Conservation (phyloP, 2,797 vertebrate species). For the Hylomyscus alleni region DNA sequence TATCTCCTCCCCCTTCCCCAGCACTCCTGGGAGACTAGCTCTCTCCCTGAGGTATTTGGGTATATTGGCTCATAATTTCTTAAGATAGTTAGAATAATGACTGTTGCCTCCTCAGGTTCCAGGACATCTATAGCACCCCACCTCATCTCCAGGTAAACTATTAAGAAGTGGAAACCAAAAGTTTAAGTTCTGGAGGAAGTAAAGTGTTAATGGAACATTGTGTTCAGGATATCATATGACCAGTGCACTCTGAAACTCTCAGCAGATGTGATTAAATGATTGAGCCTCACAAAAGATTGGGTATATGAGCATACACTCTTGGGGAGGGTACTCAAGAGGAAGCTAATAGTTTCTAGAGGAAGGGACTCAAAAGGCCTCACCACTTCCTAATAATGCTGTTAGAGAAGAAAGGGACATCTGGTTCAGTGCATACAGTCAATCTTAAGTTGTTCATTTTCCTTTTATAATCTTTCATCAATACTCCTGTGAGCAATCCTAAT, state of each 20-base stretch:
- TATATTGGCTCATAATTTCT: background rate
- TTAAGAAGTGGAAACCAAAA: background rate
- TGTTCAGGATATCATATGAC: background rate
- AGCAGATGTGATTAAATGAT: background rate
- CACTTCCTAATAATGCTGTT: background rate
- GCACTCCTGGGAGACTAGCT: too few species aligned
- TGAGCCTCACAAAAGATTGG: background rate
- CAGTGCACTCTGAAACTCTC: background rate
- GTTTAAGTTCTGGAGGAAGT: background rate
- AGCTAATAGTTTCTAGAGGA: background rate
- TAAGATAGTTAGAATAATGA: background rate
- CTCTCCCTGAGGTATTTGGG: too few species aligned
- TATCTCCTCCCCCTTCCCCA: too few species aligned
- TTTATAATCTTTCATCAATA: background rate
- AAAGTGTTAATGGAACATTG: background rate
- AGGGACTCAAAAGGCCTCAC: too few species aligned
- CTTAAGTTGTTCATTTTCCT: background rate
- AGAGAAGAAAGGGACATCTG: background rate
- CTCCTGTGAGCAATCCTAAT: background rate
- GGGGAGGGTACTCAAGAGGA: background rate
- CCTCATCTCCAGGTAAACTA: too few species aligned
- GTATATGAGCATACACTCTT: background rate
- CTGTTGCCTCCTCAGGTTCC: background rate
- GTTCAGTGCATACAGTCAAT: background rate
- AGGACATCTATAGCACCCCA: background rate